Conservation (phyloP, 1,140 invertebrate species). For the Pararge aegeria region DNA sequence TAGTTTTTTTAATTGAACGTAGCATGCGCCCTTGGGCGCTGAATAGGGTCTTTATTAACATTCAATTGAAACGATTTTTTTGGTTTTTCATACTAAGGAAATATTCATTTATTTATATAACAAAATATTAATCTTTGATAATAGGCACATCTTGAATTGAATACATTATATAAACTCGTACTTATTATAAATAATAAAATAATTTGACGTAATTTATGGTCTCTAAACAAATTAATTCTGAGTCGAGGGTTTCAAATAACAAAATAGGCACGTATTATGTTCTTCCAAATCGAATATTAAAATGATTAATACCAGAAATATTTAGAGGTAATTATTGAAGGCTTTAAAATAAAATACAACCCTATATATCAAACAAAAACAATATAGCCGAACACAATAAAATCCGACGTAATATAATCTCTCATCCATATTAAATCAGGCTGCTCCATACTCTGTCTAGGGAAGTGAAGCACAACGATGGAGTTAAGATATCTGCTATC, state of each 20-base stretch:
- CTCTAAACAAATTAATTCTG: no score
- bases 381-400: conserved; percentile 10
- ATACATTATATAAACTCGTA: no score
- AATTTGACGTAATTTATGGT: no score
- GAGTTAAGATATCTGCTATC: conserved; percentile 20
- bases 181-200: no score
- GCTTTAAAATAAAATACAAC: neutral
- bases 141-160: no score
- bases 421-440: conserved; percentile 16
- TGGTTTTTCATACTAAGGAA: neutral
- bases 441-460: conserved; percentile 6
- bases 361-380: conserved; percentile 1
- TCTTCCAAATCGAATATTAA: no score
- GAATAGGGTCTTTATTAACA: neutral
- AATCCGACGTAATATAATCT: conserved; percentile 14
- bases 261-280: no score
- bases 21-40: neutral
- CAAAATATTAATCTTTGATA: no score
- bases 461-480: conserved; percentile 8
- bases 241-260: no score
- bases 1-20: conserved; percentile 28
- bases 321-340: no score
- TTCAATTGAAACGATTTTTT: neutral
- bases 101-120: neutral
- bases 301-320: no score